Base-by-base conservation (phyloP, 2,797 vertebrate species). In the Huso huso region DNA sequence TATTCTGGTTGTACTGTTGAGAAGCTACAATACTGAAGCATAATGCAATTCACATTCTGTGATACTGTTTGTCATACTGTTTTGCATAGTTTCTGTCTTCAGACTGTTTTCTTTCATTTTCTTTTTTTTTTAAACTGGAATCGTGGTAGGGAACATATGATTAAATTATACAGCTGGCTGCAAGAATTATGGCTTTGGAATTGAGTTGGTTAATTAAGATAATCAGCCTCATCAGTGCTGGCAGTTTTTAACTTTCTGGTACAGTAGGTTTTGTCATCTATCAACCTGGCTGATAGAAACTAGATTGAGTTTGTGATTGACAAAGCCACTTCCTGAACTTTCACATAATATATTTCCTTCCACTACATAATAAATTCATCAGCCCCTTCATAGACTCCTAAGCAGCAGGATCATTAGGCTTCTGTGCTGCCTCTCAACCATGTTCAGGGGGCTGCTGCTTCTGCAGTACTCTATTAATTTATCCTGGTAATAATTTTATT, bases 201-300 rank as follows among this genome's bases (percentile, higher is more conserved):
- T 66, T 80, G 66, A 73, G 81, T 74, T 76, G 79, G 77, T 72
- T 86, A 78, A 86, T 89, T 88, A 88, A 83, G 82, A 87, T 83
- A 86, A 81, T 86, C 84, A 80, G 76, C 75, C 79, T 82, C 86
- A 75, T 78, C 82, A 80, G 71, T 81, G 80, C 79, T 77, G 18
- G n/a, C 1, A 15, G 64, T 66, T 71, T 37, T 77, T 75, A 49
- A 67, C 55, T 77, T 83, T 70, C 76, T 76, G 67, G 51, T 66
- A 51, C 61, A 57, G 61, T 69, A 53, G 73, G 62, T 78, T 83
- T 79, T 83, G 77, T 84, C 78, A 75, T 69, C 71, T 78, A 66
- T 80, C 82, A 78, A 52, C 70, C 66, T 62, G 48, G 23, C 73
- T 67, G 72, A 70, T 73, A 74, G 70, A 71, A 68, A 64, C 69